phyloP scores from a whole-genome alignment of 2,888 invertebrate species.

The Drosophila niveifrons region DNA sequence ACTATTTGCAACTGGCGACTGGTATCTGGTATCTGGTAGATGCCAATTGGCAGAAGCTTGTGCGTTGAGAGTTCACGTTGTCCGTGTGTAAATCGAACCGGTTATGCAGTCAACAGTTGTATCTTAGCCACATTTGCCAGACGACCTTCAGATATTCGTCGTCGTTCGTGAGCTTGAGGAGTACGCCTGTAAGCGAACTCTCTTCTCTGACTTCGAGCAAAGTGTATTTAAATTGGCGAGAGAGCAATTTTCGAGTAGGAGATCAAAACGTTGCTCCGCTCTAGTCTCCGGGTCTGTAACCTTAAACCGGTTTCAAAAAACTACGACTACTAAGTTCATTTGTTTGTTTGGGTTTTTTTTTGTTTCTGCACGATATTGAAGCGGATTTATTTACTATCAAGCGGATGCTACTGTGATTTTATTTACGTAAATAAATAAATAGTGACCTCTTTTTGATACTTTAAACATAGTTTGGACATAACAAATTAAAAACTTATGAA shows the following conservation, averaged over 20 bases:
- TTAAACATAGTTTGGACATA: not conserved
- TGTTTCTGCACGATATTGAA: conserved; percentile 1
- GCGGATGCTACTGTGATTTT: conserved; percentile 16
- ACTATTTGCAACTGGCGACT: conserved; percentile 11
- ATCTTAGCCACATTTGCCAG: conserved; percentile 40
- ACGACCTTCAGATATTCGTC: conserved; percentile 57
- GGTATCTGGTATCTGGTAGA: conserved; percentile 1
- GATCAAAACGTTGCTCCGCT: conserved; percentile 18
- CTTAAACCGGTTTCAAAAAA: conserved; percentile 27
- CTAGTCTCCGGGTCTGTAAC: not conserved
- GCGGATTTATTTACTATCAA: conserved; percentile 9
- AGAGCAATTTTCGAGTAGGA: conserved; percentile 26
- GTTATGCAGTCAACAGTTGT: conserved; percentile 42
- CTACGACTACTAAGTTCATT: conserved; percentile 8
- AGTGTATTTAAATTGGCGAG: conserved; percentile 29
- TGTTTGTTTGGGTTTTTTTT: conserved; percentile 16
- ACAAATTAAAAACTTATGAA: not conserved
- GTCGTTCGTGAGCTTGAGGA: conserved; percentile 8
- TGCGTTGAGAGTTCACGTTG: conserved; percentile 31
- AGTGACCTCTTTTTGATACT: conserved; percentile 1
- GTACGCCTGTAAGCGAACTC: conserved; percentile 12
- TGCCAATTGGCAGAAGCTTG: conserved; percentile 14
- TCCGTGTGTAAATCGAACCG: conserved; percentile 39
- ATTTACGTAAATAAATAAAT: not conserved
- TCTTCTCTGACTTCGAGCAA: conserved; percentile 14